phyloP scores from a whole-genome alignment of 2,113 vertebrate species.

The Oriolus oriolus region DNA sequence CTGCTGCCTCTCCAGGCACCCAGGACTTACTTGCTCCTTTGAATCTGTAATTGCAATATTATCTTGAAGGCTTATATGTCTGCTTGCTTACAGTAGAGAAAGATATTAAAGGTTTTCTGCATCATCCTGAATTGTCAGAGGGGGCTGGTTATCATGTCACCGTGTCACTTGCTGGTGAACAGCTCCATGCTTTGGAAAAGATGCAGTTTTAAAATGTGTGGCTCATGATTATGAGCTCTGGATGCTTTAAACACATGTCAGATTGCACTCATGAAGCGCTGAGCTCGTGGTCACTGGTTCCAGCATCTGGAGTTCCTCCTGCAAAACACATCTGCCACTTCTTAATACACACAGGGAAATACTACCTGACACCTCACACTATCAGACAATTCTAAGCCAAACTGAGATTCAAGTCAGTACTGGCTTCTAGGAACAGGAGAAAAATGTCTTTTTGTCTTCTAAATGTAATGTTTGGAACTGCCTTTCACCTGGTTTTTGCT shows the following conservation, averaged over 20 bases:
- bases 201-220: neutral
- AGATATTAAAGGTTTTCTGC: neutral
- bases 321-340: neutral
- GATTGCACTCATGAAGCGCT: neutral
- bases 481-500: neutral
- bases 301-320: constrained; percentile 17
- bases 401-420: neutral
- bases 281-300: neutral
- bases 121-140: neutral
- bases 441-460: constrained; percentile 7
- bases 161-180: neutral
- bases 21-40: neutral
- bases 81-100: neutral
- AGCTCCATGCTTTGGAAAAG: neutral
- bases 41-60: neutral
- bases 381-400: neutral
- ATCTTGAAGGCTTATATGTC: neutral
- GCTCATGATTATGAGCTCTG: neutral
- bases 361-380: neutral
- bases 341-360: neutral
- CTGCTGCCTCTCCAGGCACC: neutral
- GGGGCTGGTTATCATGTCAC: neutral
- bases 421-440: constrained; percentile 2
- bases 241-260: neutral
- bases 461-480: neutral